These are phyloP conservation scores for Fistularia tabacaria DNA, from an alignment of 2,797 vertebrate genomes.

Conservation along the genomic window DNA sequence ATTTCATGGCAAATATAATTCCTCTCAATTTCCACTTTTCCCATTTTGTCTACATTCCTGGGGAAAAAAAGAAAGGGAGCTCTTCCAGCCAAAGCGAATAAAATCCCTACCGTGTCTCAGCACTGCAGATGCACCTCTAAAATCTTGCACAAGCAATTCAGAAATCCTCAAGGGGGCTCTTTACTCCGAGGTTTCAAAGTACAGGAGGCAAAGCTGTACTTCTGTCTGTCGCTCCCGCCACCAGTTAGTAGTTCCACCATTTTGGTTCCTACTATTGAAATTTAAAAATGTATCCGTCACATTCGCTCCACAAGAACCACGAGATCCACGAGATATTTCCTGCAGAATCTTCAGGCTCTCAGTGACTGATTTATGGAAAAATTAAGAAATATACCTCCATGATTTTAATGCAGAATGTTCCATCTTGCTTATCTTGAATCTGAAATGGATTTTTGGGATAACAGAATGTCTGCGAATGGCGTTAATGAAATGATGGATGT, in stretches of 20 bases:
- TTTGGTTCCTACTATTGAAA: slow-evolving; percentile 66
- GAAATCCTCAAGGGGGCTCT: slow-evolving; percentile 71
- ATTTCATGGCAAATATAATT: too few species aligned
- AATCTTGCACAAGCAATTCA: slow-evolving; percentile 25
- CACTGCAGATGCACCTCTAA: slow-evolving; percentile 2
- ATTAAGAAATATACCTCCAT: too few species aligned
- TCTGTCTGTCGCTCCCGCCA: slow-evolving; percentile 23
- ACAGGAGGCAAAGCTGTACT: slow-evolving; percentile 28
- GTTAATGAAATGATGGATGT: too few species aligned
- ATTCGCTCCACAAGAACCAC: slow-evolving; percentile 3
- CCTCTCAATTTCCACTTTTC: not conserved
- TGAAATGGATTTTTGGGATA: too few species aligned
- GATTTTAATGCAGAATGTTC: too few species aligned
- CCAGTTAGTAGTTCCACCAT: slow-evolving; percentile 64
- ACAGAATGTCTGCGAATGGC: too few species aligned
- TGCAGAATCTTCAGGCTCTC: not conserved
- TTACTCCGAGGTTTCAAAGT: slow-evolving; percentile 46
- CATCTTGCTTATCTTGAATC: too few species aligned
- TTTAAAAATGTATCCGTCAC: slow-evolving; percentile 35
- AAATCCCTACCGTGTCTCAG: not conserved
- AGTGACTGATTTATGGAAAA: too few species aligned
- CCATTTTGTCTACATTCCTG: not conserved
- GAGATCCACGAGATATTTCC: not conserved
- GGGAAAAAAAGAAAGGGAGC: not conserved
- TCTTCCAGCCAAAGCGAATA: not conserved